Percentiles rank a stretch among this genome's conserved stretches.
These are phyloP conservation scores for Marisa cornuarietis DNA, from an alignment of 1,140 invertebrate genomes.

Conservation along the genomic window DNA sequence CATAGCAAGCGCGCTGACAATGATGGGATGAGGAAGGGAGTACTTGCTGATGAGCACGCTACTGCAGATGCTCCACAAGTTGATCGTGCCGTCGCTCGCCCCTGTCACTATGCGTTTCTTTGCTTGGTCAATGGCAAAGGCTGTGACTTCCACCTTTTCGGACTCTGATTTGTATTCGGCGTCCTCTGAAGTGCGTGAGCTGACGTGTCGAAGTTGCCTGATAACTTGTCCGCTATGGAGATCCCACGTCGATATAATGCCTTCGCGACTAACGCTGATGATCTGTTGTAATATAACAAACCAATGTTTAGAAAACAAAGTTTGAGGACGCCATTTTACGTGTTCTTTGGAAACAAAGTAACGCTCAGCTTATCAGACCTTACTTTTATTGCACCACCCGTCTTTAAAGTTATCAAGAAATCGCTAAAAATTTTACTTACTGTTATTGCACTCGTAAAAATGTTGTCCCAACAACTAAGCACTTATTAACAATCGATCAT, in stretches of 20 bases:
- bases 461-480: too few species aligned
- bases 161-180: conserved; percentile 75
- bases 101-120: conserved; percentile 75
- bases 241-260: conserved; percentile 58
- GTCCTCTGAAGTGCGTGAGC: conserved; percentile 49
- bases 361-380: too few species aligned
- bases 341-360: too few species aligned
- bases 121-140: conserved; percentile 77
- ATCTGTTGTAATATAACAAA: conserved; percentile 21
- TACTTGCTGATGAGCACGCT: conserved; percentile 72
- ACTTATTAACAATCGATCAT: too few species aligned
- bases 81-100: conserved; percentile 76
- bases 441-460: too few species aligned
- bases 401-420: too few species aligned
- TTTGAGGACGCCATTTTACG: too few species aligned
- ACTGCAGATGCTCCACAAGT: conserved; percentile 80
- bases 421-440: too few species aligned
- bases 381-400: too few species aligned
- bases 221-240: conserved; percentile 49
- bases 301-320: too few species aligned
- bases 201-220: conserved; percentile 55
- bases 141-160: conserved; percentile 55
- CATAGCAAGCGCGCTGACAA: conserved; percentile 25
- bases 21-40: conserved; percentile 30
- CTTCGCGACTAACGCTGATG: conserved; percentile 50